Evolutionary conservation across 2,888 invertebrate genomes (phyloP), one percentile per base, ranked within the genome.

Genomic region (Cantharis rustica): DNA sequence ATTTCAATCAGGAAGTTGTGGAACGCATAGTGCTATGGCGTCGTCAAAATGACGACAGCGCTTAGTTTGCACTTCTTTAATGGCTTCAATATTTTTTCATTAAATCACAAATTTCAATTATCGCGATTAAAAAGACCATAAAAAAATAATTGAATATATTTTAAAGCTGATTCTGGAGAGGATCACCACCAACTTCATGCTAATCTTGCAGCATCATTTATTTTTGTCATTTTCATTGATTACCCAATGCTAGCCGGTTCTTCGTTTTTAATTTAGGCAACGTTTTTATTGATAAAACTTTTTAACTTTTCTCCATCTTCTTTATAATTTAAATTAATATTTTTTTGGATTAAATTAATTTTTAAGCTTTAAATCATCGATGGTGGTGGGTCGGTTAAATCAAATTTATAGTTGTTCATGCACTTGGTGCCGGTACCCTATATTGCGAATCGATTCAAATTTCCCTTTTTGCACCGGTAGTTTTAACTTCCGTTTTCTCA

Each of bases 401-500:
- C 5, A n/a, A 31, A 31, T 31, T 31, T 27, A 27, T 27, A 27
- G 26, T 27, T 27, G 26, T 31, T 31, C 23, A 1, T 23, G 23
- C 7, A 20, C 20, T n/a, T 26, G 10, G 10, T n/a, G 5, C 23
- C 15, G n/a, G 47, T n/a, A n/a, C 26, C 10, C 10, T n/a, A 47
- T 7, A 47, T 47, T 64, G 68, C 66, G 61, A 75, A 78, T 78
- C 75, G 70, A 71, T 73, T 61, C 62, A 47, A 73, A 76, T 79
- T 78, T 66, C 20, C 64, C n/a, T 79, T 80, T 74, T 78, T 72
- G 70, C 69, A 76, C 77, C 23, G 77, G 77, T 74, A 74, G 80
- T 82, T 80, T 82, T 84, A 83, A 82, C 77, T 83, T 83, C 81
- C 83, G 82, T 84, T 84, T 81, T 82, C 82, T 83, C 84, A 84